A percentile compares a stretch with the other conserved stretches of the same genome.
phyloP scores from a whole-genome alignment of 2,888 invertebrate species.

The Temnothorax ravouxi region DNA sequence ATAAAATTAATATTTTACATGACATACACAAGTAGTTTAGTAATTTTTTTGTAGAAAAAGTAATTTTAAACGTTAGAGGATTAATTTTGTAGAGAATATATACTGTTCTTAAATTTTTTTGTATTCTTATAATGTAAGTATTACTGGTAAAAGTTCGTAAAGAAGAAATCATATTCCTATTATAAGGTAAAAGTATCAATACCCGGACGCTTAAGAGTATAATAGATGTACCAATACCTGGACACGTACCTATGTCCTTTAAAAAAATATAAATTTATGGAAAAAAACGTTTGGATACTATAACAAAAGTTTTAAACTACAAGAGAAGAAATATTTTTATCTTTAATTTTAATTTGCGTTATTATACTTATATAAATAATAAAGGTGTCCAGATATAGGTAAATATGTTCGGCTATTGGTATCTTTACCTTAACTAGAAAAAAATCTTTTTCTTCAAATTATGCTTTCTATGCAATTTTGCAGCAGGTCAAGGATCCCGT shows the following conservation, averaged over 20 bases:
- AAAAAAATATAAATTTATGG: no score
- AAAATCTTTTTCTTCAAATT: background rate
- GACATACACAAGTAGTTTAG: background rate
- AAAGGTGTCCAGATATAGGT: no score
- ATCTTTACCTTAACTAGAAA: background rate
- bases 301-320: no score
- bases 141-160: background rate
- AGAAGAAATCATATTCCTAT: background rate
- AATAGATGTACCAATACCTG: no score
- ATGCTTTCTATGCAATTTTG: constrained; percentile 23
- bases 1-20: background rate
- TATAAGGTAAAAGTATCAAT: no score
- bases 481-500: constrained; percentile 62
- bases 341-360: no score
- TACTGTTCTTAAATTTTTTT: background rate
- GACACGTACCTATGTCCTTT: no score
- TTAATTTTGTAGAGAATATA: background rate
- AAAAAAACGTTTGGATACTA: no score
- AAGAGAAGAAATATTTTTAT: no score
- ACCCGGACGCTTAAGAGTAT: no score
- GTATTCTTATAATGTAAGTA: background rate
- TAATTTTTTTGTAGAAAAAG: background rate
- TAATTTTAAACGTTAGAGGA: background rate
- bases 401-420: no score
- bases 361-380: no score